Percentiles rank a stretch among this genome's conserved stretches.
Conservation (phyloP, 2,888 invertebrate species). For the Tromatobia lineatoria region DNA sequence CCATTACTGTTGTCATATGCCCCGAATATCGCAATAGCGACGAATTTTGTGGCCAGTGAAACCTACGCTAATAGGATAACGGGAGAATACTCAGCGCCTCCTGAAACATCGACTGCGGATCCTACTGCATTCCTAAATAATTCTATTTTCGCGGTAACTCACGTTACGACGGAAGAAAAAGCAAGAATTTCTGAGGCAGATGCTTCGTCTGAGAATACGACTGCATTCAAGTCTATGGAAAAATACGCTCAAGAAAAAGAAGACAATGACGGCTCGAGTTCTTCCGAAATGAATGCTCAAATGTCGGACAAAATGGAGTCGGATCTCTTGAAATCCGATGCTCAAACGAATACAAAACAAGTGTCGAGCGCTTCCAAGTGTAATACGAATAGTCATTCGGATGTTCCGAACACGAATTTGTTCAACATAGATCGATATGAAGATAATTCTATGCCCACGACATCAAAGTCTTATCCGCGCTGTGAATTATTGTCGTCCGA, state of each 20-base stretch:
- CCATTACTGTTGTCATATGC: background rate
- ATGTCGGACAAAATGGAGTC: background rate
- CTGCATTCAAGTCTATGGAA: background rate
- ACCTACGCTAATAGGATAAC: conserved; percentile 11
- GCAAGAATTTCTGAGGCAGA: background rate
- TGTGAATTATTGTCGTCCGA: conserved; percentile 46
- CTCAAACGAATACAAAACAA: background rate
- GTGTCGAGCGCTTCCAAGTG: background rate
- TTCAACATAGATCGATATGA: conserved; percentile 13
- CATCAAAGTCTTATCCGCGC: conserved; percentile 40
- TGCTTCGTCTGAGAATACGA: background rate
- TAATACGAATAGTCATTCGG: background rate
- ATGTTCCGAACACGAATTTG: background rate
- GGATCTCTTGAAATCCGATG: background rate
- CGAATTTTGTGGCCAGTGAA: conserved; percentile 23
- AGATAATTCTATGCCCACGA: conserved; percentile 38
- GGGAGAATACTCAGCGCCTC: conserved; percentile 20
- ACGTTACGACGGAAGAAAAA: background rate
- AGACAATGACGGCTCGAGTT: background rate
- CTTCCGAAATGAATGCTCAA: background rate
- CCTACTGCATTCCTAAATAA: background rate
- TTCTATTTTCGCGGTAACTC: background rate
- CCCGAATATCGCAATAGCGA: conserved; percentile 11
- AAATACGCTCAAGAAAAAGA: background rate
- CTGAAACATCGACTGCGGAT: conserved; percentile 13